Conservation (phyloP, 2,113 vertebrate genomes). For the human (Homo sapiens) region DNA sequence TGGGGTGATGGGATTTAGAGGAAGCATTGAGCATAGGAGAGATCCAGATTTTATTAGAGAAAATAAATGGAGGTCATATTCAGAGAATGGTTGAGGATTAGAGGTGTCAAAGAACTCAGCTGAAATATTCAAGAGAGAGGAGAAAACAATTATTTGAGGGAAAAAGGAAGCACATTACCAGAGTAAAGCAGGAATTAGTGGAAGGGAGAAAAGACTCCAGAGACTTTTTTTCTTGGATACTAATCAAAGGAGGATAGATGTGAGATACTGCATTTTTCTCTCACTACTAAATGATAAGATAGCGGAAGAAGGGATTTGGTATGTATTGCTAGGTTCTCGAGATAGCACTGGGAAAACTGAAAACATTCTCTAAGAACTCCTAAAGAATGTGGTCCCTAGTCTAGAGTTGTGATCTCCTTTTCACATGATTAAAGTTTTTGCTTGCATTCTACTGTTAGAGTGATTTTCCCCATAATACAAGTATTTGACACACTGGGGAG, state of each 20-base stretch:
- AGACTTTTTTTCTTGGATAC: neutral
- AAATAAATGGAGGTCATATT: neutral
- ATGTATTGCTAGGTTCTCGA: neutral
- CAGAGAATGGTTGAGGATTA: neutral
- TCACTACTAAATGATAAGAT: neutral
- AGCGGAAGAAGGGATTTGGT: neutral
- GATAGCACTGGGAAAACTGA: neutral
- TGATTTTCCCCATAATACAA: neutral
- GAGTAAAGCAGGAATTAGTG: neutral
- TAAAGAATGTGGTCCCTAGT: neutral
- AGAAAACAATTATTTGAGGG: neutral
- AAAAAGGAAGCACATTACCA: neutral
- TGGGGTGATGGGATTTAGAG: neutral
- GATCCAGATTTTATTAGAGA: neutral
- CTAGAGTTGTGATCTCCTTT: neutral
- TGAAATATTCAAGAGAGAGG: neutral
- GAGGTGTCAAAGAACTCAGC: rapidly evolving
- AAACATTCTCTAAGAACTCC: neutral
- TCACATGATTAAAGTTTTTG: neutral
- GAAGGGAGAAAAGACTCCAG: neutral
- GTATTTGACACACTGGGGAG: neutral
- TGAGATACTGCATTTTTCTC: neutral
- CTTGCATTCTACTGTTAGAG: neutral
- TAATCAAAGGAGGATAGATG: neutral
- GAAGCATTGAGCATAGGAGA: neutral